Evolutionary conservation across 2,113 vertebrate species (phyloP).

Genomic region (Proteles cristata): DNA sequence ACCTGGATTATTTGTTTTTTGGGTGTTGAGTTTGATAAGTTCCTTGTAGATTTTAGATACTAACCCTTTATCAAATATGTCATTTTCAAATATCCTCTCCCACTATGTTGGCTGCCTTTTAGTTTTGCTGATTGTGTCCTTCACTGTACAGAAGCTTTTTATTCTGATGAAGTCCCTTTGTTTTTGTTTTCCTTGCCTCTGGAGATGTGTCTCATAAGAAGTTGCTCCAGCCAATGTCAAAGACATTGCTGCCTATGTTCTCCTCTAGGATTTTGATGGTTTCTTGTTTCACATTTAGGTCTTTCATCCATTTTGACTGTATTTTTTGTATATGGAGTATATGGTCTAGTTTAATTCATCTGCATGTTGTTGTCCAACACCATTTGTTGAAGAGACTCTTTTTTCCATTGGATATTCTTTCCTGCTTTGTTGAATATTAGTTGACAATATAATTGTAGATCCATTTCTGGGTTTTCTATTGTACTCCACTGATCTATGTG

Average conservation of each 20-base stretch:
- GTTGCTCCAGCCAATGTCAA: background rate
- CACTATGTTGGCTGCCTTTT: background rate
- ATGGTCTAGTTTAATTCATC: background rate
- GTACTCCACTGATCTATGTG: background rate
- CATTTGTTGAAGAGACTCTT: background rate
- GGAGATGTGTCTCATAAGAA: background rate
- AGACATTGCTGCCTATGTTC: background rate
- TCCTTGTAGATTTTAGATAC: background rate
- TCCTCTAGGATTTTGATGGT: background rate
- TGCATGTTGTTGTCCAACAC: background rate
- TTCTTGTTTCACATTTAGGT: background rate
- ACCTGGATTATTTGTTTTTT: background rate
- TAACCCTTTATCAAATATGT: background rate
- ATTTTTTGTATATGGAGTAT: background rate
- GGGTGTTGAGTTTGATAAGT: background rate
- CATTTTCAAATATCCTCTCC: background rate
- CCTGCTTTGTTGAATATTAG: background rate
- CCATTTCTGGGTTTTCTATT: background rate
- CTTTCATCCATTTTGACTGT: background rate
- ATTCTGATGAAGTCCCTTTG: background rate
- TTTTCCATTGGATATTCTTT: background rate
- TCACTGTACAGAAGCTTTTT: background rate
- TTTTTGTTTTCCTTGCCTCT: background rate
- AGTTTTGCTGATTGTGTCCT: background rate
- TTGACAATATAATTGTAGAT: background rate